Evolutionary conservation across 2,113 vertebrate genomes (phyloP).

Genomic region (Balaenoptera acutorostrata): DNA sequence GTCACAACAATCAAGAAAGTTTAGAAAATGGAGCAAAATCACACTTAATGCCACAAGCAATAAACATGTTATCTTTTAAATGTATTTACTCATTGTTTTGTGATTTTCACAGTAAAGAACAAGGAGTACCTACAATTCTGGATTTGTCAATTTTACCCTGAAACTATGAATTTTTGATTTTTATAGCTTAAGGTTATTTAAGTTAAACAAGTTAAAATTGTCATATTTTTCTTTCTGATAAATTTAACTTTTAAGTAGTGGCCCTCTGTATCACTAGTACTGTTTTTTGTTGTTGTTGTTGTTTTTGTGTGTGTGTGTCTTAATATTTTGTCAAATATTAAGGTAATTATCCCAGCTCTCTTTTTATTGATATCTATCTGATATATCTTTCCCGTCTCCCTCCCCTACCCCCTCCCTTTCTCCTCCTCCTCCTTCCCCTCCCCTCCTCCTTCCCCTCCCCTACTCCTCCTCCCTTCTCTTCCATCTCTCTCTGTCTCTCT

Average conservation of each 20-base stretch:
- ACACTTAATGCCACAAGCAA: neutral
- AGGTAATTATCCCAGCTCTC: neutral
- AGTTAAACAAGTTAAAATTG: neutral
- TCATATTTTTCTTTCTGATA: neutral
- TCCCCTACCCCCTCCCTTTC: neutral
- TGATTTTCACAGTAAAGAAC: neutral
- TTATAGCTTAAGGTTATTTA: neutral
- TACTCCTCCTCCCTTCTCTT: too few species aligned
- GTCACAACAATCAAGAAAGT: neutral
- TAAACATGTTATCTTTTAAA: neutral
- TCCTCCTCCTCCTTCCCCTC: neutral
- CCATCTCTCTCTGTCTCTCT: neutral
- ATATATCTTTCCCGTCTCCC: neutral
- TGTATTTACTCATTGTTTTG: neutral
- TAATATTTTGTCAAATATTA: neutral
- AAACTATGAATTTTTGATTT: slow-evolving; percentile 2
- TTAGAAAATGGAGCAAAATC: neutral
- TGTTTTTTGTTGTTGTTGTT: neutral
- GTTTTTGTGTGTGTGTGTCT: neutral
- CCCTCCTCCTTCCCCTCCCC: neutral
- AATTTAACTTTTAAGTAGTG: neutral
- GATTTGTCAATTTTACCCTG: neutral
- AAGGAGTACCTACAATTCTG: neutral
- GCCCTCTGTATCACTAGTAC: neutral
- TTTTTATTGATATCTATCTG: neutral